Evolutionary conservation across 2,113 vertebrate species (phyloP).

Genomic region (Brachypteracias leptosomus): DNA sequence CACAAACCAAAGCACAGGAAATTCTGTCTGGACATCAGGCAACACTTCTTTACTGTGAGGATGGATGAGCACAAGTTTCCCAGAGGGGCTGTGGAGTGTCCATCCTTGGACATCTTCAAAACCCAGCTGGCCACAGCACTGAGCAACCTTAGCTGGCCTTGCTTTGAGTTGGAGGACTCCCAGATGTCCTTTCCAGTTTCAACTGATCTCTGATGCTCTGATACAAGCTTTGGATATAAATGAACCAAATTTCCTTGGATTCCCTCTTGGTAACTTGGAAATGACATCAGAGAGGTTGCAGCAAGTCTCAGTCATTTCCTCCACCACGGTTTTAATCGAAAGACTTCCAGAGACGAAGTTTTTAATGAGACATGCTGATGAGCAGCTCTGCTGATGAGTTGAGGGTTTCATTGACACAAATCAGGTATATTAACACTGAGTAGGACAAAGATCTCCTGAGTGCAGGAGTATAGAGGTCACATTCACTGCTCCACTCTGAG

Average conservation of each 20-base stretch:
- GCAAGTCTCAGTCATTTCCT: neutral
- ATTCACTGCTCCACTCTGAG: neutral
- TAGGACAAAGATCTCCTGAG: neutral
- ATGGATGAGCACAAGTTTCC: neutral
- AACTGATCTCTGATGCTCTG: neutral
- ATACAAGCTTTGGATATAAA: neutral
- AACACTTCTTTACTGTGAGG: neutral
- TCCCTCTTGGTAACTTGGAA: neutral
- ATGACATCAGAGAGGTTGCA: neutral
- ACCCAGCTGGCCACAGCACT: neutral
- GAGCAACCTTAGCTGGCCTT: neutral
- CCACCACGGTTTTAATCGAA: neutral
- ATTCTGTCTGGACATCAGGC: neutral
- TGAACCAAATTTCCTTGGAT: neutral
- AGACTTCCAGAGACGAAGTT: neutral
- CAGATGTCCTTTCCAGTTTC: neutral
- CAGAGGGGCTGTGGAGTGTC: neutral
- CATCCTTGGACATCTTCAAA: neutral
- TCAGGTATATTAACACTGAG: neutral
- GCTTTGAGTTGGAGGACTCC: neutral
- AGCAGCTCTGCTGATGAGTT: neutral
- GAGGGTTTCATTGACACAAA: neutral
- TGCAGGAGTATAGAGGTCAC: conserved; percentile 13
- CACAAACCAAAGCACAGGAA: neutral
- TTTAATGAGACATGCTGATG: conserved; percentile 22